Evolutionary conservation across 2,797 vertebrate species (phyloP), one percentile per base, ranked within the genome.

Genomic region (Chloroceryle amazona): DNA sequence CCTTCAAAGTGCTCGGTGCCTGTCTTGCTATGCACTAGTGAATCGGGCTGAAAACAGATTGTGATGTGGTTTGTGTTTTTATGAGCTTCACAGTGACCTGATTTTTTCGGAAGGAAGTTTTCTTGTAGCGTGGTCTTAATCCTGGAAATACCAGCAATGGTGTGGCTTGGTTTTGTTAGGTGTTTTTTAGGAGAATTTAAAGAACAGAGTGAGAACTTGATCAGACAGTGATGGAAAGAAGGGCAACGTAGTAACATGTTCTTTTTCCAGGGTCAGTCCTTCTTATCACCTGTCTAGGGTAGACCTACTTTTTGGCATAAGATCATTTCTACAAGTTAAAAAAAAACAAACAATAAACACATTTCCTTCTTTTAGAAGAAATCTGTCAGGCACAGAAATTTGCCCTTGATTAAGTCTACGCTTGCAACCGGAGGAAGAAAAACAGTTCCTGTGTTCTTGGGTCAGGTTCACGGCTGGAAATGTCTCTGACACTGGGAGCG

Each of bases 261-360:
- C 71, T 71, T 92, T 86, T 92, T 85, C 78, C 39, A 83, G 81
- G 92, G 92, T 96, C 92, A 95, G 23, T 92, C 79, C 68, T 82
- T 73, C 67, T 96, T 78, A 93, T 82, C 94, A 95, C 83, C 89
- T 96, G 91, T 62, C 92, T 95, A 89, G 81, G 82, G 87, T 35
- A 95, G 85, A 95, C 89, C 75, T 93, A 91, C 86, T 92, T 93
- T 91, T 90, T 94, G 81, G 61, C 71, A 58, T 57, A 63, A 85
- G 47, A 80, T 91, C 92, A 19, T 58, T 89, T 95, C 62, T 75
- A 42, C 21, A 47, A 90, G 83, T 74, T 93, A 11, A 47, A 52
- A 57, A 57, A 84, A 92, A 72, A 92, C 67, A 86, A 90, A 58
- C 75, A 58, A 3, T 22, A 17, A 91, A 74, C 26, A 42, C 41